These are phyloP conservation scores for Ichneumoninae sp. DNA, from an alignment of 2,888 invertebrate species.

Conservation along the genomic window DNA sequence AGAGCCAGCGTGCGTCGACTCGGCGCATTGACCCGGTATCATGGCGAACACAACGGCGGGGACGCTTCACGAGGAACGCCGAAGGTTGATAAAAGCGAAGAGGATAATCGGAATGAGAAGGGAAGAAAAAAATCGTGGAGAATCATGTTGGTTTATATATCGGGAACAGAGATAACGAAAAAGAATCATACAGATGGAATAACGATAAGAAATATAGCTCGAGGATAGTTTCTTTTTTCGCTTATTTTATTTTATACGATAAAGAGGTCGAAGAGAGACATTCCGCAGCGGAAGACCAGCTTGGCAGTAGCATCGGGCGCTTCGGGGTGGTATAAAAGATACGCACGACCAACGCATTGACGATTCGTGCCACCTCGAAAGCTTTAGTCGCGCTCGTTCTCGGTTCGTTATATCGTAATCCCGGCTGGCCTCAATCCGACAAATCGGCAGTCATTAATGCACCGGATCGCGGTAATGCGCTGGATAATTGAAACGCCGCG, in stretches of 20 bases:
- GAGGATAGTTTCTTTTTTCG: neutral
- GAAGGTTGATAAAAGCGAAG: slow-evolving; percentile 32
- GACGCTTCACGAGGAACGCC: slow-evolving; percentile 15
- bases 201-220: slow-evolving; percentile 5
- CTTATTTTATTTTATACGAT: slow-evolving; percentile 6
- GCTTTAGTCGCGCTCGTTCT: slow-evolving; percentile 10
- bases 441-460: slow-evolving; percentile 53
- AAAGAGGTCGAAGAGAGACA: slow-evolving; percentile 23
- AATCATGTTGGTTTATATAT: slow-evolving; percentile 14
- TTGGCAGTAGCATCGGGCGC: neutral
- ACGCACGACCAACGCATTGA: slow-evolving; percentile 29
- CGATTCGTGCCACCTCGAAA: slow-evolving; percentile 26
- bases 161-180: slow-evolving; percentile 21
- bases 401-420: slow-evolving; percentile 21
- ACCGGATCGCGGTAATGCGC: slow-evolving; percentile 49
- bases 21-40: slow-evolving; percentile 49
- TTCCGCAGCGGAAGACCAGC: neutral
- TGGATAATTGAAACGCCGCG: slow-evolving; percentile 71
- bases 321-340: slow-evolving; percentile 22
- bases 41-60: slow-evolving; percentile 13
- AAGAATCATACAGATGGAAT: slow-evolving; percentile 3
- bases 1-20: slow-evolving; percentile 15
- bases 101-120: slow-evolving; percentile 22
- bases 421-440: slow-evolving; percentile 60
- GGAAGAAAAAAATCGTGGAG: slow-evolving; percentile 4